Base-by-base conservation (phyloP, 2,888 invertebrate genomes). In the Thera britannica region DNA sequence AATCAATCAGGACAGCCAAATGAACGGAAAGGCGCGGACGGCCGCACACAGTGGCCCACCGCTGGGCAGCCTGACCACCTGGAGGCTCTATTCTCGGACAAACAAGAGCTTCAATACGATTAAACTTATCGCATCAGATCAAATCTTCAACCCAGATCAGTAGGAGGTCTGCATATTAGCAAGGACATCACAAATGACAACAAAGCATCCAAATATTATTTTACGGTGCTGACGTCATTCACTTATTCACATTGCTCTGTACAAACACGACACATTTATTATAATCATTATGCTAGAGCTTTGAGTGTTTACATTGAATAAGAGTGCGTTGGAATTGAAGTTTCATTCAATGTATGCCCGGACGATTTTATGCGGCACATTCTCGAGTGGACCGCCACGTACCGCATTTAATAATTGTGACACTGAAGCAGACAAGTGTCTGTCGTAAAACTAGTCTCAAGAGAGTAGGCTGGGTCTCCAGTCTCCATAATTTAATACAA, bases 341-440 rank as follows among this genome's bases (percentile, higher is more conserved):
- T 79, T 81, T 79, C 81, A 84, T 84, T 84, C 77, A 85, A 83
- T 74, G 75, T 77, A 75, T 75, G 77, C 62, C 58, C 35, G 58
- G 56, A 61, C 61, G 58, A 59, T 81, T 80, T 73, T 79, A 77
- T 77, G 75, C 77, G 77, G 56, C 64, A 76, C 72, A 64, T 73
- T 71, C 75, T 80, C 70, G 77, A 75, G 69, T 71, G 75, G 80
- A 79, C 83, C 78, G 83, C 82, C 81, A 77, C 79, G 75, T 73
- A 75, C 75, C 77, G 79, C 80, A 85, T 83, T 84, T 83, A 80
- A 89, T 87, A 80, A 89, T 87, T 86, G 85, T 86, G 85, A 90
- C 90, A 89, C 89, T 88, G 85, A 86, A 85, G 85, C 84, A 87
- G 87, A 84, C 85, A 89, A 89, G 87, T 85, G 88, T 89, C 88